Base-by-base conservation (phyloP, 2,797 vertebrate genomes). In the Neosalanx taihuensis region DNA sequence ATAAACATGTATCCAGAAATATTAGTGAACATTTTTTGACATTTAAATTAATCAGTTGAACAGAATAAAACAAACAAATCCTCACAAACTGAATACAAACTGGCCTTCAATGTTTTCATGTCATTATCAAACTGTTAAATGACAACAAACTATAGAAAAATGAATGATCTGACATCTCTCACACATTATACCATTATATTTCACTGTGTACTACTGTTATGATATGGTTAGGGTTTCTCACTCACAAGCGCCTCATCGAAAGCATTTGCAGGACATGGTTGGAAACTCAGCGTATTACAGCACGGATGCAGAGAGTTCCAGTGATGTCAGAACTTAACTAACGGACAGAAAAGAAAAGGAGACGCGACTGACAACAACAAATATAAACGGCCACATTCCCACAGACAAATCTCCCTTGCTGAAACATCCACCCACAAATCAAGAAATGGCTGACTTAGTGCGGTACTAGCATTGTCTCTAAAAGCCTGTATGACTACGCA, bases 81-180 rank as follows among this genome's bases (percentile, higher is more conserved):
- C 5, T 46, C 41, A 1, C 35, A 37, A 37, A 37, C 6, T 6
- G 10, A 46, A 46, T 64, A 18, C 60, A 80, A 64, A 68, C 71
- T 41, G 62, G 53, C 69, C 35, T n/a, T 13, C 7, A 56, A 58
- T 0, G 56, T 69, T 30, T 59, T 75, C 67, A 78, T 64, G 57
- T 0, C 1, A 68, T 67, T 60, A 35, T 37, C 53, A 69, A 30
- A 57, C 60, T n/a, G 26, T 83, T 83, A 73, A 74, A 86, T 13
- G 79, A 74, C 79, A 89, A 89, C 87, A 89, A 87, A 90, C 90
- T 61, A 70, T 41, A 13, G 41, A 46, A 46, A 56, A 72, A 89
- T 83, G 62, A 78, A 85, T 79, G 77, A 73, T 69, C 68, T 75
- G 33, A 46, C 23, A 70, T 35, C 23, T 78, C 72, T 75, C 51